Evolutionary conservation across 2,797 vertebrate genomes (phyloP).

Genomic region (Rhinella marina): DNA sequence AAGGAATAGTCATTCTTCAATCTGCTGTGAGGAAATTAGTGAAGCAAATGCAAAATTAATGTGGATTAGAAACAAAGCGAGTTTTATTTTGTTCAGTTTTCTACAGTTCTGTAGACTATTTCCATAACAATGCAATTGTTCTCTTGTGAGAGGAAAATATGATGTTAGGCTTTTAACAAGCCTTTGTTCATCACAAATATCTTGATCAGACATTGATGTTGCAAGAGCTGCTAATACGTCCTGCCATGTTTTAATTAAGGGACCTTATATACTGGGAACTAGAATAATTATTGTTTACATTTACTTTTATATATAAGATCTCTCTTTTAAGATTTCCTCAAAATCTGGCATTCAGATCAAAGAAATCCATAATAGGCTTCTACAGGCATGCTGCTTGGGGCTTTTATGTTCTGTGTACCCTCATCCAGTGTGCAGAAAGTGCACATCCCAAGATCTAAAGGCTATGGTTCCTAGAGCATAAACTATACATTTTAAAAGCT

Average conservation of each 20-base stretch:
- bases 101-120: conserved; percentile 36
- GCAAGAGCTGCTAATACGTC: conserved; percentile 35
- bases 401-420: background rate
- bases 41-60: conserved; percentile 3
- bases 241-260: conserved; percentile 24
- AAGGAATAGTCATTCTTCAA: background rate
- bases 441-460: too few relatives aligned
- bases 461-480: background rate
- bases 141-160: conserved; percentile 17
- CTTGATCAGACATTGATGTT: conserved; percentile 40
- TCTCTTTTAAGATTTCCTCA: background rate
- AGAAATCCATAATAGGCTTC: background rate
- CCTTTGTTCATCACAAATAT: conserved; percentile 55
- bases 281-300: background rate
- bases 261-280: background rate
- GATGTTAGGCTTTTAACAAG: conserved; percentile 42
- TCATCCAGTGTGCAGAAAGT: too few relatives aligned
- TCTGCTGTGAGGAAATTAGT: conserved; percentile 31
- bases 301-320: background rate
- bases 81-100: conserved; percentile 20
- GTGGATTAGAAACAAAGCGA: conserved; percentile 42
- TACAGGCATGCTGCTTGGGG: background rate
- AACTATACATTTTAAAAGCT: background rate
- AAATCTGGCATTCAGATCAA: background rate
- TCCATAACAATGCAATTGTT: conserved; percentile 55